Evolutionary conservation across 2,113 vertebrate species (phyloP), one percentile per base, ranked within the genome.

Genomic region (Sceloporus undulatus): DNA sequence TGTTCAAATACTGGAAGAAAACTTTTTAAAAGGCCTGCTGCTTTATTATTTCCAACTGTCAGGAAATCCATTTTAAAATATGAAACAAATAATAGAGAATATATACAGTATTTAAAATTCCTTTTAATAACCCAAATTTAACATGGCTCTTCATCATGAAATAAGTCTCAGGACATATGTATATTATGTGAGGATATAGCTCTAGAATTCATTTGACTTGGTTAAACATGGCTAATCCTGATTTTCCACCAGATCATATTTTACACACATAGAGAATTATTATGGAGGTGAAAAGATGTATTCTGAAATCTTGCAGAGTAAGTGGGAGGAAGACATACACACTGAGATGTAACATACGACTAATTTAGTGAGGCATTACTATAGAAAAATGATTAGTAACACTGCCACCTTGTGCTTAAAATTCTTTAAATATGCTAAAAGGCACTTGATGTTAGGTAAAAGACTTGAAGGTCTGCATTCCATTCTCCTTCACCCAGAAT

Each of bases 361-460:
- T 0, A 23, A 77, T 4, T 13, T 1, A 82, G 85, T 0, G 1
- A 48, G 6, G 19, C 23, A 68, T 42, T 78, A 89, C 40, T 82
- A 0, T 48, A 40, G 87, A 88, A 94, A 34, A 97, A 96, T 66
- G 70, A 85, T 90, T 97, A 92, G 88, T 95, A 92, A 96, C 90
- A 92, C 94, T 96, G 96, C 97, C 97, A 97, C 89, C 97, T 96
- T 95, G 97, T 97, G 97, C 92, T 91, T 88, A 62, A 94, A 90
- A 85, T 77, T 38, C 48, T 40, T 91, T 91, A 94, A 95, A 89
- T 65, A 59, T 27, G 73, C 1, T 5, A 1, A 66, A 79, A 56
- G 29, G 70, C 85, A 78, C 9, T 56, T n/a, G 38, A 2, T 27
- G 79, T 40, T 5, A 1, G 85, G 29, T 52, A 48, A 82, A 27